Conservation (phyloP, 2,888 invertebrate genomes). For the Scelioninae gen. 1 region DNA sequence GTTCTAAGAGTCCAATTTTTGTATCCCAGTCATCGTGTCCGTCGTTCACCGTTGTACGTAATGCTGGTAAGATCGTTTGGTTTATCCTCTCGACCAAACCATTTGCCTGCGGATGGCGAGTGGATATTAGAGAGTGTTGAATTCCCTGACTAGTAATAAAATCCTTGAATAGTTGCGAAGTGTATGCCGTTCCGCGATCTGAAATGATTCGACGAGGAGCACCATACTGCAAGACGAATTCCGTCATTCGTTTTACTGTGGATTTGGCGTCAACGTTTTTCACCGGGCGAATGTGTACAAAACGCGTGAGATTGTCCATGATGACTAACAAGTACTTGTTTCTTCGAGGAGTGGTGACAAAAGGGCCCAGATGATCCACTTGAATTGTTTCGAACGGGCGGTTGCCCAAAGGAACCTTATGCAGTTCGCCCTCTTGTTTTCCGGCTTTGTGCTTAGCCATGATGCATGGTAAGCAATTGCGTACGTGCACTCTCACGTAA, state of each 20-base stretch:
- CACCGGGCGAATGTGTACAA: constrained; percentile 16
- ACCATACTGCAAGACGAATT: constrained; percentile 59
- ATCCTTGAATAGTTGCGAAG: constrained; percentile 47
- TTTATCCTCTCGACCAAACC: constrained; percentile 14
- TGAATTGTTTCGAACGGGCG: constrained; percentile 68
- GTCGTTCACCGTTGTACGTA: background rate
- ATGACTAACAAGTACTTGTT: constrained; percentile 68
- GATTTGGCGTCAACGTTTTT: background rate
- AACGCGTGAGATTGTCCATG: constrained; percentile 71
- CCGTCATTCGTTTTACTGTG: constrained; percentile 5
- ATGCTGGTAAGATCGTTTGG: constrained; percentile 24
- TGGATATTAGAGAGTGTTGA: constrained; percentile 24
- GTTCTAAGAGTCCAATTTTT: background rate
- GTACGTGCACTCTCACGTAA: constrained; percentile 62
- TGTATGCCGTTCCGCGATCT: constrained; percentile 66
- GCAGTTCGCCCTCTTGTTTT: constrained; percentile 60
- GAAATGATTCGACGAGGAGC: constrained; percentile 56
- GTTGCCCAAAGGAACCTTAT: constrained; percentile 68
- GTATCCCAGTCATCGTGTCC: constrained; percentile 8
- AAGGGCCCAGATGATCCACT: constrained; percentile 68
- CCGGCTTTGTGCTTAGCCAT: constrained; percentile 53
- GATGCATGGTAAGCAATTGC: constrained; percentile 69
- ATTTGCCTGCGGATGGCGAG: constrained; percentile 41
- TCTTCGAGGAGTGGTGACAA: constrained; percentile 28
- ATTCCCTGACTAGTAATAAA: constrained; percentile 49